Evolutionary conservation across 2,113 vertebrate species (phyloP).

Genomic region (Tor tambroides): DNA sequence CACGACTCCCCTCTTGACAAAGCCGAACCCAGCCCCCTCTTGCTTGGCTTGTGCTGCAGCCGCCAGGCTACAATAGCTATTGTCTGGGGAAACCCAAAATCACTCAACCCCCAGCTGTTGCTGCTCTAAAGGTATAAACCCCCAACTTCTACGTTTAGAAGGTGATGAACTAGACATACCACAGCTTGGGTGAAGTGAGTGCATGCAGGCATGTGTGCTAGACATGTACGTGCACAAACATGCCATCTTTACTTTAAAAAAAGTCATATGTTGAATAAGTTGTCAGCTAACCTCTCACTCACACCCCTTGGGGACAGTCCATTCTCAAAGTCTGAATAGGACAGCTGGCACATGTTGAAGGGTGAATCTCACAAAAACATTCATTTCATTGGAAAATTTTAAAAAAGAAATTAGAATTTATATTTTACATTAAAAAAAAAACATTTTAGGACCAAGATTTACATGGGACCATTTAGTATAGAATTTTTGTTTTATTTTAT

Average conservation of each 20-base stretch:
- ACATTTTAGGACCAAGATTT: background rate
- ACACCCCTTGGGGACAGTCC: background rate
- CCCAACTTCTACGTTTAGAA: background rate
- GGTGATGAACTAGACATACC: conserved; percentile 20
- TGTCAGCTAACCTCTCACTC: conserved; percentile 21
- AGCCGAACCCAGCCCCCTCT: conserved; percentile 26
- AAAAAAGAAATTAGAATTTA: background rate
- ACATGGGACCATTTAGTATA: too few relatives aligned
- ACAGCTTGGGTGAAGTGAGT: background rate
- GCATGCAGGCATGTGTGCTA: background rate
- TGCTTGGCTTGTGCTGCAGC: conserved; percentile 23
- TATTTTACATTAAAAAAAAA: background rate
- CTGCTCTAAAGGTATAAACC: conserved; percentile 17
- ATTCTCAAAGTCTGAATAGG: conserved; percentile 7
- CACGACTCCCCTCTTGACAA: conserved; percentile 30
- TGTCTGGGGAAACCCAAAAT: conserved; percentile 42
- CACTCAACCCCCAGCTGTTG: conserved; percentile 55
- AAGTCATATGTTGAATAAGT: conserved; percentile 25
- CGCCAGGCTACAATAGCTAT: conserved; percentile 53
- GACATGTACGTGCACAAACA: conserved; percentile 21
- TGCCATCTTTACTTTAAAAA: conserved; percentile 22
- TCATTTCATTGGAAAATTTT: background rate
- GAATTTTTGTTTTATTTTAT: background rate
- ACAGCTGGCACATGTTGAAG: background rate
- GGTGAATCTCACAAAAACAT: background rate